Evolutionary conservation across 2,797 vertebrate genomes (phyloP).

Genomic region (Telmatherina bonti): DNA sequence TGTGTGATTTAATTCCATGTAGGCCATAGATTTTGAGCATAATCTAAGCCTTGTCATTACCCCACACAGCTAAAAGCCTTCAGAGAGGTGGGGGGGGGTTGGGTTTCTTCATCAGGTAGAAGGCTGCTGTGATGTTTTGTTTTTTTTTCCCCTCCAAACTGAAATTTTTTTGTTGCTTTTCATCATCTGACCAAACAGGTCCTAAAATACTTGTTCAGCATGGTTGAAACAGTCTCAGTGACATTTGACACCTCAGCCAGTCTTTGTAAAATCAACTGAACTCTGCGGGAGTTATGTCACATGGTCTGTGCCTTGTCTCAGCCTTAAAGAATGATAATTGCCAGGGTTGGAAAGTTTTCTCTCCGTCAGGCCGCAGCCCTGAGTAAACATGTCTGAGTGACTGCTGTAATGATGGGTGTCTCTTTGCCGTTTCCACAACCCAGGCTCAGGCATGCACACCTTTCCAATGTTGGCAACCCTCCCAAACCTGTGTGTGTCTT

Average conservation of each 20-base stretch:
- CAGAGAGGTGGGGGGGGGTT: too few relatives aligned
- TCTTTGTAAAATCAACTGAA: slow-evolving; percentile 52
- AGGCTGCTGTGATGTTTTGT: slow-evolving; percentile 53
- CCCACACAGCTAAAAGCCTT: slow-evolving; percentile 59
- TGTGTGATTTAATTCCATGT: slow-evolving; percentile 41
- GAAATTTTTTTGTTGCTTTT: background rate
- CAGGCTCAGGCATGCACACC: slow-evolving; percentile 79
- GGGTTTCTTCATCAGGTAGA: slow-evolving; percentile 64
- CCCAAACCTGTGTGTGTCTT: slow-evolving; percentile 55
- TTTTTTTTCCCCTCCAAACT: slow-evolving; percentile 8
- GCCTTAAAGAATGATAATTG: slow-evolving; percentile 84
- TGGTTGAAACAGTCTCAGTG: slow-evolving; percentile 30
- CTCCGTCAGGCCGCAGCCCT: slow-evolving; percentile 79
- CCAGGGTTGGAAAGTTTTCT: slow-evolving; percentile 80
- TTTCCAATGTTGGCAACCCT: slow-evolving; percentile 73
- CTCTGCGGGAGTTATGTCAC: slow-evolving; percentile 77
- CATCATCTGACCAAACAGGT: background rate
- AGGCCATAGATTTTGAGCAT: slow-evolving; percentile 75
- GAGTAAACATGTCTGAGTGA: slow-evolving; percentile 85
- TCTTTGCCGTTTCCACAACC: slow-evolving; percentile 77
- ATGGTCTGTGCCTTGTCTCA: slow-evolving; percentile 72
- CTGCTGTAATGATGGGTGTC: slow-evolving; percentile 82
- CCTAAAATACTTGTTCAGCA: slow-evolving; percentile 29
- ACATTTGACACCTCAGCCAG: slow-evolving; percentile 52
- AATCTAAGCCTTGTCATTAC: slow-evolving; percentile 69